Percentiles rank a stretch among this genome's conserved stretches.
phyloP scores from a whole-genome alignment of 2,888 invertebrate species.

The Atherix ibis region DNA sequence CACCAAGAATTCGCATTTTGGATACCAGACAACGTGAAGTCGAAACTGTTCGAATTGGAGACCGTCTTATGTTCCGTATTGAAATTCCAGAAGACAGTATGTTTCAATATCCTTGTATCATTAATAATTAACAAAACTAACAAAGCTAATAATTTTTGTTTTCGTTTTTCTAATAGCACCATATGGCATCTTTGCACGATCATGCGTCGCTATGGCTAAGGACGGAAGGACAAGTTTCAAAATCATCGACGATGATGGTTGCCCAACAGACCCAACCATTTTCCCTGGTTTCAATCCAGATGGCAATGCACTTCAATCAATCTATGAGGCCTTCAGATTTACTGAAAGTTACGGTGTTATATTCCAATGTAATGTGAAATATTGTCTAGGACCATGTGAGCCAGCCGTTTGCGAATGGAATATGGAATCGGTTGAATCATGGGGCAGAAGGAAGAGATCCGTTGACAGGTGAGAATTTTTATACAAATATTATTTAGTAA shows the following conservation, averaged over 20 bases:
- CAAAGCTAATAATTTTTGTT: conserved; percentile 5
- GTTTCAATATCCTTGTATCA: conserved; percentile 27
- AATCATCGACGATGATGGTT: conserved; percentile 89
- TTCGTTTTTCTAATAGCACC: conserved; percentile 71
- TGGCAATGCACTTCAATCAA: conserved; percentile 76
- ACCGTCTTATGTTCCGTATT: conserved; percentile 86
- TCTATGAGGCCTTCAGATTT: conserved; percentile 89
- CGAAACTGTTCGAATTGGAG: conserved; percentile 87
- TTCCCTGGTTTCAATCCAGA: conserved; percentile 87
- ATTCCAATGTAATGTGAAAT: conserved; percentile 94
- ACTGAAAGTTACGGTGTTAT: conserved; percentile 93
- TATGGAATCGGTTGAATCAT: conserved; percentile 75
- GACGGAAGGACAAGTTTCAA: conserved; percentile 92
- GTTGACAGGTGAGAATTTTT: conserved; percentile 24
- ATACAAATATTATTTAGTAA: background rate
- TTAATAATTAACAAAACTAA: conserved; percentile 4
- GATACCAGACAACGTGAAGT: conserved; percentile 77
- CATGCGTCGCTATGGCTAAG: conserved; percentile 93
- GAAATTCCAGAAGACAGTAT: conserved; percentile 93
- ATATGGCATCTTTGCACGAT: conserved; percentile 87
- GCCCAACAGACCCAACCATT: conserved; percentile 83
- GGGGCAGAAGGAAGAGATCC: conserved; percentile 79
- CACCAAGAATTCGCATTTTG: conserved; percentile 82
- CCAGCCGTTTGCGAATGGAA: conserved; percentile 87
- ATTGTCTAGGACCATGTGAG: conserved; percentile 87